phyloP scores from a whole-genome alignment of 2,113 vertebrate species.

The Athene noctua region DNA sequence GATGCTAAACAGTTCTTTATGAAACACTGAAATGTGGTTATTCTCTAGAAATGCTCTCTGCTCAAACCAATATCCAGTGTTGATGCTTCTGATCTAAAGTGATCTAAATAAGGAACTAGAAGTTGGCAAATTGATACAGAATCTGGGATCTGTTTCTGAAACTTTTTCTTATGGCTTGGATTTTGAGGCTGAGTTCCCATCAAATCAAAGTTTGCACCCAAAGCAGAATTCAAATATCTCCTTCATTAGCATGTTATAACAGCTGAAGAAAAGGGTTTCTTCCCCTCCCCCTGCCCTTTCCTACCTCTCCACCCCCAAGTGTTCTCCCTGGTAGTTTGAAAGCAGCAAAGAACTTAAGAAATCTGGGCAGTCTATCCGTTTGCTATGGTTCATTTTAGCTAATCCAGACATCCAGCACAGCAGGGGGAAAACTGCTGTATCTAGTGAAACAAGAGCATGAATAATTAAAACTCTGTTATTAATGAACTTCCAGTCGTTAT shows the following conservation, averaged over 20 bases:
- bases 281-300: neutral
- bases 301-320: neutral
- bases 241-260: neutral
- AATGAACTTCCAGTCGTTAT: conserved; percentile 89
- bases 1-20: neutral
- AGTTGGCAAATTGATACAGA: neutral
- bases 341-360: conserved; percentile 73
- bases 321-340: conserved; percentile 52
- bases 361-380: conserved; percentile 76
- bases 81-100: neutral
- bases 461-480: conserved; percentile 90
- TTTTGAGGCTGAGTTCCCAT: neutral
- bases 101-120: neutral
- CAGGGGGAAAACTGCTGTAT: conserved; percentile 83
- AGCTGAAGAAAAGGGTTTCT: neutral
- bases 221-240: neutral
- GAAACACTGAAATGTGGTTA: neutral
- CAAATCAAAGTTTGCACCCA: neutral
- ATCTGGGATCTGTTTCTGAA: neutral
- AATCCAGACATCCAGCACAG: conserved; percentile 84
- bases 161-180: neutral
- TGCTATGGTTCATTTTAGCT: conserved; percentile 80
- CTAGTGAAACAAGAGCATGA: conserved; percentile 90
- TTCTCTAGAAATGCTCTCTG: neutral
- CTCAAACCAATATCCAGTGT: neutral